phyloP scores from a whole-genome alignment of 2,888 invertebrate genomes.

The Alviniconcha strummeri region DNA sequence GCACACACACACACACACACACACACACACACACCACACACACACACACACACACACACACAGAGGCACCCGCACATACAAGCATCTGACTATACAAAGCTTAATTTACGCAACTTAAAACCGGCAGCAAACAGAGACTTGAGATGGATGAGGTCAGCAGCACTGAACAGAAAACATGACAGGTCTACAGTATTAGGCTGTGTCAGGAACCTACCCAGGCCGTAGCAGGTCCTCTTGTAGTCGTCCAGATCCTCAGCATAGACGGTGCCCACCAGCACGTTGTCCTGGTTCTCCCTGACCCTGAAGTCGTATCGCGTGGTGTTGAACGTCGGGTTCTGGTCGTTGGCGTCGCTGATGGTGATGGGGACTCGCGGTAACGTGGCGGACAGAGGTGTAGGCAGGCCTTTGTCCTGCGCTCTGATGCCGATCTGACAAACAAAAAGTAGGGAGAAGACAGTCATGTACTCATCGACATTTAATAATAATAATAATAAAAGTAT shows the following conservation, averaged over 20 bases:
- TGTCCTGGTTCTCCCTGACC: neutral
- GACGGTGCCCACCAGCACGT: slow-evolving; percentile 26
- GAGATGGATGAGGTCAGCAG: too few relatives aligned
- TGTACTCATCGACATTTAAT: too few relatives aligned
- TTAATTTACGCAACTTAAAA: too few relatives aligned
- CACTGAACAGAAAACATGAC: neutral
- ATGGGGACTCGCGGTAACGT: slow-evolving; percentile 17
- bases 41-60: neutral
- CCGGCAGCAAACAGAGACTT: too few relatives aligned
- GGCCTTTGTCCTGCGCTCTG: slow-evolving; percentile 33
- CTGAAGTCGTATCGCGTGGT: slow-evolving; percentile 4
- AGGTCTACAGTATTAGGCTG: too few relatives aligned
- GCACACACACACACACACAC: too few relatives aligned
- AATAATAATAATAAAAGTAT: neutral
- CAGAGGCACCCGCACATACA: too few relatives aligned
- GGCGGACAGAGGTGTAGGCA: slow-evolving; percentile 2
- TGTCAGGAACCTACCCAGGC: slow-evolving; percentile 7
- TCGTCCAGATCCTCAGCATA: slow-evolving; percentile 34
- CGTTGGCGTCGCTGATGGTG: slow-evolving; percentile 33
- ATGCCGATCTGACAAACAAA: slow-evolving; percentile 23
- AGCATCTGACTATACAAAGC: too few relatives aligned
- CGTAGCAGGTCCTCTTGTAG: slow-evolving; percentile 22
- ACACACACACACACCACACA: neutral
- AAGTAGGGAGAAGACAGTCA: neutral
- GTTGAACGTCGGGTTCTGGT: slow-evolving; percentile 36